Evolutionary conservation across 2,888 invertebrate species (phyloP).

Genomic region (Erynnis tages): DNA sequence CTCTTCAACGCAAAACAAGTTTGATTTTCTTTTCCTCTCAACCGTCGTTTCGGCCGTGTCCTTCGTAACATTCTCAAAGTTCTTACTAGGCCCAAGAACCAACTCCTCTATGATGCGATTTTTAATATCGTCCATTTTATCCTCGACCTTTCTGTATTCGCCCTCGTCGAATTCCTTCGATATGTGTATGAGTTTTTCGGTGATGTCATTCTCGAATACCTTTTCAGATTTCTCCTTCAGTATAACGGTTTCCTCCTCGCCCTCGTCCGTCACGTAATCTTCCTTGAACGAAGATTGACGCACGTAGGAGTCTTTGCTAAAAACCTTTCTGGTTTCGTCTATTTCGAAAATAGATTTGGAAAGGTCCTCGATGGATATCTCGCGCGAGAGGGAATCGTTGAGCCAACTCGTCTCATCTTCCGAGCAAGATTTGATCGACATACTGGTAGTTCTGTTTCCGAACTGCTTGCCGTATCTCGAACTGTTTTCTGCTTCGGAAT

Average conservation of each 20-base stretch:
- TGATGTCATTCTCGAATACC: conserved; percentile 72
- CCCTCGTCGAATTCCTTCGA: conserved; percentile 71
- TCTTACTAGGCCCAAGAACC: conserved; percentile 59
- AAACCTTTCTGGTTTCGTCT: conserved; percentile 74
- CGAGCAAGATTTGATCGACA: conserved; percentile 85
- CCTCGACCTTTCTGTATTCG: conserved; percentile 55
- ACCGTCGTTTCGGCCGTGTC: conserved; percentile 62
- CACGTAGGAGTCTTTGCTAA: conserved; percentile 73
- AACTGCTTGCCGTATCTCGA: conserved; percentile 52
- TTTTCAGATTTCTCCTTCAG: conserved; percentile 68
- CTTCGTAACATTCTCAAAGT: conserved; percentile 65
- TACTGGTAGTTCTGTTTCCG: conserved; percentile 66
- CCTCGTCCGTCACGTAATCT: conserved; percentile 65
- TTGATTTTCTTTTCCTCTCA: conserved; percentile 58
- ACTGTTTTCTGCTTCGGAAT: conserved; percentile 75
- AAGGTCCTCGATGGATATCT: conserved; percentile 82
- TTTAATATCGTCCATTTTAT: conserved; percentile 62
- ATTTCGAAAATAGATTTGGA: conserved; percentile 77
- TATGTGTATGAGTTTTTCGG: conserved; percentile 71
- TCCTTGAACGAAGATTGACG: conserved; percentile 75
- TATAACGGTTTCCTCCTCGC: conserved; percentile 67
- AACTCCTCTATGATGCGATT: conserved; percentile 72
- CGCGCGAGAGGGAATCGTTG: conserved; percentile 78
- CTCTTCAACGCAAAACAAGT: conserved; percentile 66
- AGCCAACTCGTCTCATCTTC: conserved; percentile 83